Percentiles rank a stretch among this genome's conserved stretches.
phyloP scores from a whole-genome alignment of 2,888 invertebrate species.

The Herminia tarsipennalis region DNA sequence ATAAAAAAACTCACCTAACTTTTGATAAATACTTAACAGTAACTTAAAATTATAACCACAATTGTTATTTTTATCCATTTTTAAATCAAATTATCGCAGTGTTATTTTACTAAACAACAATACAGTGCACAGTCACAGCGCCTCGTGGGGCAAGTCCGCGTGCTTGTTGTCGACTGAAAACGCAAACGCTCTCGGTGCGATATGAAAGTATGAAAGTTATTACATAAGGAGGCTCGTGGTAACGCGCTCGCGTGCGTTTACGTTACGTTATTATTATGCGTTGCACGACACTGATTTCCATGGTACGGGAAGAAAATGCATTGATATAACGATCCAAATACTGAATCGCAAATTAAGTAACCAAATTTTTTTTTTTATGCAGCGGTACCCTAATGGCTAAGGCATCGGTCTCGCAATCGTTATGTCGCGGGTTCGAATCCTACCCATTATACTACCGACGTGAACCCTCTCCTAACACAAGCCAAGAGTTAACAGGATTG shows the following conservation, averaged over 20 bases:
- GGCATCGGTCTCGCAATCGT: too few relatives aligned
- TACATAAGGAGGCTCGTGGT: slow-evolving; percentile 31
- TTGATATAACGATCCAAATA: not conserved
- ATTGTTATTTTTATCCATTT: slow-evolving; percentile 36
- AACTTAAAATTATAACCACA: slow-evolving; percentile 44
- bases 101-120: slow-evolving; percentile 7
- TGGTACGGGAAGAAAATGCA: slow-evolving; percentile 6
- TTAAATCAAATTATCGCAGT: slow-evolving; percentile 1
- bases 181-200: slow-evolving; percentile 37
- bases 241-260: slow-evolving; percentile 45
- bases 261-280: slow-evolving; percentile 36
- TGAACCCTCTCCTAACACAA: too few relatives aligned
- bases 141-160: slow-evolving; percentile 34
- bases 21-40: slow-evolving; percentile 41
- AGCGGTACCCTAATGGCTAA: too few relatives aligned
- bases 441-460: too few relatives aligned
- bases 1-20: slow-evolving; percentile 34
- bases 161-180: slow-evolving; percentile 41
- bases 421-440: too few relatives aligned
- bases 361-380: too few relatives aligned
- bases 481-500: too few relatives aligned
- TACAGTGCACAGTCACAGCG: slow-evolving; percentile 15
- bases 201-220: slow-evolving; percentile 47
- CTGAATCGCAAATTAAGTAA: not conserved
- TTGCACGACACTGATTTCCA: slow-evolving; percentile 34